phyloP scores from a whole-genome alignment of 2,797 vertebrate genomes.

The Pelobates cultripes region DNA sequence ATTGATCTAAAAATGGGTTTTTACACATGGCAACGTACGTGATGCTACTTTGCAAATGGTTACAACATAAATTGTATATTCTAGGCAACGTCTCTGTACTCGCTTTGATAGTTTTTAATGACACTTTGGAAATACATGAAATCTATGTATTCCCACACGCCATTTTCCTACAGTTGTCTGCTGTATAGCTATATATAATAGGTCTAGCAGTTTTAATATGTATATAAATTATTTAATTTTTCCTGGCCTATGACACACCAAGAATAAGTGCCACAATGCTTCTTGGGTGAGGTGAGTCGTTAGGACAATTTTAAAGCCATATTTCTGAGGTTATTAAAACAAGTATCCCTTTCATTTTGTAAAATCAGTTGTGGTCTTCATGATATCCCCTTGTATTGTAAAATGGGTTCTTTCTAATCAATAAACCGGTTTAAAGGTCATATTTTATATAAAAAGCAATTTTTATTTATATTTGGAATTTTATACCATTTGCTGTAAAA shows the following conservation, averaged over 20 bases:
- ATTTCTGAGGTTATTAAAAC: constrained; percentile 3
- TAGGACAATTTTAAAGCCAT: constrained; percentile 41
- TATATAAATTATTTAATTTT: constrained; percentile 4
- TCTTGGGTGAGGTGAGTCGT: neutral
- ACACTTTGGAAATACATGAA: neutral
- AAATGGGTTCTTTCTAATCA: constrained; percentile 7
- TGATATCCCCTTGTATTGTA: neutral
- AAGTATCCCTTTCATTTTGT: neutral
- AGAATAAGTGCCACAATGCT: constrained; percentile 15
- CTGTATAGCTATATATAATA: neutral
- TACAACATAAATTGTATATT: neutral
- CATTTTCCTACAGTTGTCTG: neutral
- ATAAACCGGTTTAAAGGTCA: neutral
- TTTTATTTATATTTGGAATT: neutral
- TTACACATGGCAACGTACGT: neutral
- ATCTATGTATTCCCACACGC: neutral
- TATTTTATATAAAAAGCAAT: constrained; percentile 5
- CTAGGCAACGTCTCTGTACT: neutral
- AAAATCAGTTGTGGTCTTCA: neutral
- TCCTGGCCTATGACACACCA: constrained; percentile 4
- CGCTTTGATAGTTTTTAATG: neutral
- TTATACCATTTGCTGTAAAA: constrained; percentile 6
- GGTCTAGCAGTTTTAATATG: constrained; percentile 7
- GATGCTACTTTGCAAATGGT: neutral
- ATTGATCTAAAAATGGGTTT: neutral